Evolutionary conservation across 2,797 vertebrate species (phyloP).

Genomic region (Diglossa cyanea): DNA sequence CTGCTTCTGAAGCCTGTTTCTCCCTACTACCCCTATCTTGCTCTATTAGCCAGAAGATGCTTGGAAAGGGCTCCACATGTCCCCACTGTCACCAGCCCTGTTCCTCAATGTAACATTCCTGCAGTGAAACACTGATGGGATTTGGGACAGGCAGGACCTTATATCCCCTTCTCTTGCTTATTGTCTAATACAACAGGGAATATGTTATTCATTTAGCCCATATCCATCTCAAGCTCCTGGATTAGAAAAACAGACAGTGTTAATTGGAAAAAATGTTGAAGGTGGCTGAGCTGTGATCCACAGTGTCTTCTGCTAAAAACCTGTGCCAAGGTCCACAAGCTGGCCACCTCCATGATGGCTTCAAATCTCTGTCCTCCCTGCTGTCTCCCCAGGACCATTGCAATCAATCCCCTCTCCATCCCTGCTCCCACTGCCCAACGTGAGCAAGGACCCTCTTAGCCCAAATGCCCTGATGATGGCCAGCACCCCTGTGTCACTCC

Average conservation of each 20-base stretch:
- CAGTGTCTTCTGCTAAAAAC: not conserved
- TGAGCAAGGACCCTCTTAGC: not conserved
- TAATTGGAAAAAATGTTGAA: not conserved
- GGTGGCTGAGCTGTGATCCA: not conserved
- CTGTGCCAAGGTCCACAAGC: not conserved
- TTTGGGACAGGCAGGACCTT: not conserved
- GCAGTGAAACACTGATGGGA: not conserved
- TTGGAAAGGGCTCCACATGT: not conserved
- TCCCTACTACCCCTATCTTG: not conserved
- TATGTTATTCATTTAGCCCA: not conserved
- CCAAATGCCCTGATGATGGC: not conserved
- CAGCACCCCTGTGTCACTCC: not conserved
- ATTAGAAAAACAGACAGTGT: not conserved
- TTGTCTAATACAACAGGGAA: not conserved
- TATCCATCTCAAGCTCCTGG: not conserved
- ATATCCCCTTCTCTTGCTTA: not conserved
- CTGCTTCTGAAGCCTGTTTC: not conserved
- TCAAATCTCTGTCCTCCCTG: not conserved
- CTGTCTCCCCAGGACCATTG: not conserved
- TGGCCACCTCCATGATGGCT: not conserved
- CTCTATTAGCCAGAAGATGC: not conserved
- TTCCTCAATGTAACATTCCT: not conserved
- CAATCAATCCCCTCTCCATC: not conserved
- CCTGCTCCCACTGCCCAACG: rapidly evolving
- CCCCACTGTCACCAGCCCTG: not conserved